Evolutionary conservation across 2,888 invertebrate species (phyloP), one percentile per base, ranked within the genome.

Genomic region (Lithophane ornitopus): DNA sequence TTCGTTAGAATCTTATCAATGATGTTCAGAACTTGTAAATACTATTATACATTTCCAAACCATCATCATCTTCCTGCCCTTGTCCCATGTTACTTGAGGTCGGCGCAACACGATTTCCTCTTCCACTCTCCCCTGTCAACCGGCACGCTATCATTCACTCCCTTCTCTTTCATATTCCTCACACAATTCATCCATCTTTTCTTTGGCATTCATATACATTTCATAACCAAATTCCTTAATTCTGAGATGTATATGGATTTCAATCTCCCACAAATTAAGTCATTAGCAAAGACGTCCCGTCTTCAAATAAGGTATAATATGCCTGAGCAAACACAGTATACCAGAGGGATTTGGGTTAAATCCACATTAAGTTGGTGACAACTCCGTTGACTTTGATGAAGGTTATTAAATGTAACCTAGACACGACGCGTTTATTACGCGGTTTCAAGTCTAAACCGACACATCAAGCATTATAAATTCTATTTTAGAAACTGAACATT

Each of bases 321-420:
- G 61, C 52, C 82, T 73, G 26, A 61, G 62, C 70, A 82, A 82
- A 85, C 49, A 26, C 49, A 56, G 70, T 67, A 65, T 65, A 63
- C 68, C 58, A 19, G 26, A 76, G 73, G 61, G 85, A 84, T 84
- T 78, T 70, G 49, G 73, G 84, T 79, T 74, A 76, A 69, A 79
- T 76, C 84, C 67, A 69, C 73, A 74, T 71, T 34, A 67, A 73
- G 83, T 76, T 73, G 72, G 70, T 62, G 79, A 76, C 70, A 78
- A 85, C 67, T 85, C 58, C 4, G 49, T 70, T 52, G 62, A 70
- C 28, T 68, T 61, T 75, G 70, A 75, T 63, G 59, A 68, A 85
- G 70, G 85, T 80, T 70, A 70, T 74, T 67, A 82, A 74, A 78
- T 58, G 22, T 70, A 52, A 67, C 46, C 65, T 66, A 73, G 56